Evolutionary conservation across 2,113 vertebrate species (phyloP).

Genomic region (Colius striatus): DNA sequence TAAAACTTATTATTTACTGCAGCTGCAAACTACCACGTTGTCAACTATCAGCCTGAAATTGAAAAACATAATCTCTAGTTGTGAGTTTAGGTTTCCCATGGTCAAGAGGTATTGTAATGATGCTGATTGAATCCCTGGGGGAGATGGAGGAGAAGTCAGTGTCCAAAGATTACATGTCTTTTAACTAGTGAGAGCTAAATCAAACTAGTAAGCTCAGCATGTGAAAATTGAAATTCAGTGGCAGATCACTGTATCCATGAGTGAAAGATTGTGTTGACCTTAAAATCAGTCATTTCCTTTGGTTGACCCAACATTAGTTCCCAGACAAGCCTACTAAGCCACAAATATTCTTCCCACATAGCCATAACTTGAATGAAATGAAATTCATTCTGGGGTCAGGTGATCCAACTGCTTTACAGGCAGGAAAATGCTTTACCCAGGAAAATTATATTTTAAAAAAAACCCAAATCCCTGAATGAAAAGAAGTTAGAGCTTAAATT

Average conservation of each 20-base stretch:
- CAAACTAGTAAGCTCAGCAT: not conserved
- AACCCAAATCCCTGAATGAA: not conserved
- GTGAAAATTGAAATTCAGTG: not conserved
- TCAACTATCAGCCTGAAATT: not conserved
- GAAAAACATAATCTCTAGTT: not conserved
- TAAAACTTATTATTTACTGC: not conserved
- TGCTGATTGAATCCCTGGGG: not conserved
- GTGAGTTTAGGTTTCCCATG: not conserved
- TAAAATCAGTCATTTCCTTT: slow-evolving; percentile 5
- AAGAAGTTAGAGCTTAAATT: not conserved
- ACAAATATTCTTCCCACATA: not conserved
- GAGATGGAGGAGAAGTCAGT: not conserved
- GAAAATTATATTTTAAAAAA: not conserved
- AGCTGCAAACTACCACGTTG: not conserved
- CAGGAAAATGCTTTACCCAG: not conserved
- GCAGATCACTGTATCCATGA: not conserved
- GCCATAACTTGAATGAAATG: not conserved
- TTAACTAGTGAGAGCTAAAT: not conserved
- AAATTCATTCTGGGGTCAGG: not conserved
- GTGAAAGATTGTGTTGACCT: not conserved
- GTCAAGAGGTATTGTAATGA: not conserved
- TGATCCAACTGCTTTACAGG: not conserved
- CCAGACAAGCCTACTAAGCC: not conserved
- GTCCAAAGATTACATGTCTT: not conserved
- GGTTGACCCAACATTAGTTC: not conserved